A percentile compares a stretch with the other conserved stretches of the same genome.
These are phyloP conservation scores for Phalacrocorax carbo DNA, from an alignment of 2,113 vertebrate genomes.

Conservation along the genomic window DNA sequence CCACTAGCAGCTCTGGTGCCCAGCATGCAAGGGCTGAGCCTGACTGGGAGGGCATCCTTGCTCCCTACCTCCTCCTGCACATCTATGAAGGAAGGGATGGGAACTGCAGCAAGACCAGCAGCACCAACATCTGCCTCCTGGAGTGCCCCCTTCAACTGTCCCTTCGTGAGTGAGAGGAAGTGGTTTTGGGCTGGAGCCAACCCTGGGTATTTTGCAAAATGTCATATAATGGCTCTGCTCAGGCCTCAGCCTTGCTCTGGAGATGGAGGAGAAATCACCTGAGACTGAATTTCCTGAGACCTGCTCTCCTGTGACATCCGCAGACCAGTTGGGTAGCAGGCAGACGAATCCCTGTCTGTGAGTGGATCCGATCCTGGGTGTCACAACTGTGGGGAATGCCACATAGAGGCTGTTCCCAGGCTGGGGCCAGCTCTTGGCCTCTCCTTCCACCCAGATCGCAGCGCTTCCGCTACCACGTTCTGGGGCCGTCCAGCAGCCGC, in stretches of 20 bases:
- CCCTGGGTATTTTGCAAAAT: neutral
- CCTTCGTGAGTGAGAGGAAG: rapidly evolving
- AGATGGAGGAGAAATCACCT: rapidly evolving
- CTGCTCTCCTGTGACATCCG: neutral
- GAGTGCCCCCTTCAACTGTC: neutral
- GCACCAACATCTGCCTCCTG: rapidly evolving
- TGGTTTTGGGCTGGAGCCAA: neutral
- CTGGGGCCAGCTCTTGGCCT: neutral
- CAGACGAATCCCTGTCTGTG: rapidly evolving
- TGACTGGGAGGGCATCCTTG: too few relatives aligned
- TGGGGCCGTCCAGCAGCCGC: neutral
- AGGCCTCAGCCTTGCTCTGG: neutral
- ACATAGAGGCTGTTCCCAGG: neutral
- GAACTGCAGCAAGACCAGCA: neutral
- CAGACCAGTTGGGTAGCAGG: neutral
- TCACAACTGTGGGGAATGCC: neutral
- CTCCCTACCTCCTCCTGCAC: neutral
- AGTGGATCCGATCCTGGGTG: neutral
- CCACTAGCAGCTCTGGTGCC: neutral
- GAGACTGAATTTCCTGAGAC: neutral
- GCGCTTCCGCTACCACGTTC: neutral
- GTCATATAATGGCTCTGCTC: rapidly evolving
- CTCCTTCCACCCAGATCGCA: neutral
- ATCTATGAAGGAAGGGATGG: neutral
- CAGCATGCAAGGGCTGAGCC: neutral